Conservation (phyloP, 2,113 vertebrate genomes). For the Bathybates hornii region DNA sequence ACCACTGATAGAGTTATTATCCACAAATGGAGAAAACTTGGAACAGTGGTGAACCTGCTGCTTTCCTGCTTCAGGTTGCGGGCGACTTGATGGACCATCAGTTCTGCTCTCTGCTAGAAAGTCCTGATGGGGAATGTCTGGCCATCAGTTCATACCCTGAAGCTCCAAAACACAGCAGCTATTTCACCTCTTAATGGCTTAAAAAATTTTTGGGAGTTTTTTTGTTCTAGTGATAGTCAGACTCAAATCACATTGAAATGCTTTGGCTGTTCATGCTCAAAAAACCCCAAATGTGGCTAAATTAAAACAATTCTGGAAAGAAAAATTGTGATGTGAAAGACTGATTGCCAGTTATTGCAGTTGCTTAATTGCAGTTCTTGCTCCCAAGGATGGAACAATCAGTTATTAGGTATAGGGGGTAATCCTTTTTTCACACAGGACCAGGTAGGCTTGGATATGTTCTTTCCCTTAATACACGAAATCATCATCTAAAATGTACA, state of each 20-base stretch:
- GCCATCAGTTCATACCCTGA: neutral
- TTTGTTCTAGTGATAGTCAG: neutral
- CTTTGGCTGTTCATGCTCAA: neutral
- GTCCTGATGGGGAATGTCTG: neutral
- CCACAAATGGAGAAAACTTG: too few relatives aligned
- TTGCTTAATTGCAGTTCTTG: neutral
- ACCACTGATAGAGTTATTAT: too few relatives aligned
- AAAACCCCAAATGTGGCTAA: neutral
- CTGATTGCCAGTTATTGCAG: neutral
- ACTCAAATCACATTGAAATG: neutral
- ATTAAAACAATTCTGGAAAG: neutral
- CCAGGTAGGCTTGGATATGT: neutral
- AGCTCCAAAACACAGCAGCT: neutral
- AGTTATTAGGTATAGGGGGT: neutral
- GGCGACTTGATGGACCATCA: neutral
- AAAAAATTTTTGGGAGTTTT: neutral
- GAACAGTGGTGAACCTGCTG: too few relatives aligned
- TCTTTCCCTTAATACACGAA: rapidly evolving
- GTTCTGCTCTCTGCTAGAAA: neutral
- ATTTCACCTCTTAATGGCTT: neutral
- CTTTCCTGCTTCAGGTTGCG: neutral
- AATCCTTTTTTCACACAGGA: neutral
- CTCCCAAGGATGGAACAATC: neutral
- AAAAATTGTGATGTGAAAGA: neutral
- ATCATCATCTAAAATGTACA: neutral